Base-by-base conservation (phyloP, 2,888 invertebrate genomes). In the Pheosia tremula region DNA sequence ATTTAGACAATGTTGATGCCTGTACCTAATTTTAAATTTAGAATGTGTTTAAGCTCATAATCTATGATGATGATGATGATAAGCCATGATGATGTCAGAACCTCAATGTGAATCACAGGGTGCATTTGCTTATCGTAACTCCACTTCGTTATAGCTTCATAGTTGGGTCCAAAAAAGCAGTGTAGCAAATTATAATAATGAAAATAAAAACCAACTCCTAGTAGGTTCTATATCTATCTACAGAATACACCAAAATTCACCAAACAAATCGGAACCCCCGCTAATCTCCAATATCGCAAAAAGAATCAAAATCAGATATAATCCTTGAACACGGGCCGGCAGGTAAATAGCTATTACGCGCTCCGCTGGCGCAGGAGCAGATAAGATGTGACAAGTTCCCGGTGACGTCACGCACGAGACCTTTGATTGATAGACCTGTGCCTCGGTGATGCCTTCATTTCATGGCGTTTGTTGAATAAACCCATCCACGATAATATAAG, bases 331-430 rank as follows among this genome's bases (percentile, higher is more conserved):
- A 83, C 75, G 82, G 80, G 79, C 79, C 75, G 78, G 78, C 85
- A 92, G 92, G 93, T 93, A 92, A 92, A 89, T 92, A 92, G 90
- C 92, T 91, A 93, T 93, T 91, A 93, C 84, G 62, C 91, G 93
- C 90, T 91, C 86, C 90, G 82, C 70, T 90, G 93, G 78, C 63
- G 81, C 84, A 81, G 77, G 74, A 71, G 68, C 72, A 81, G 92
- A 91, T 91, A 89, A 87, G 86, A 85, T 86, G 84, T 88, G 91
- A 53, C 53, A 53, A 77, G 80, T 76, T 78, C 79, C 71, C 74
- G 69, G 63, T 59, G 60, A 49, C 71, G 72, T 73, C 58, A 73
- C 69, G 73, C 74, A 73, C 67, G 78, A 76, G 75, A 72, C 71
- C 78, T 81, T 77, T 91, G 93, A 93, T 91, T 88, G 92, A 93